phyloP scores from a whole-genome alignment of 2,797 vertebrate genomes.

The Echeneis naucrates region DNA sequence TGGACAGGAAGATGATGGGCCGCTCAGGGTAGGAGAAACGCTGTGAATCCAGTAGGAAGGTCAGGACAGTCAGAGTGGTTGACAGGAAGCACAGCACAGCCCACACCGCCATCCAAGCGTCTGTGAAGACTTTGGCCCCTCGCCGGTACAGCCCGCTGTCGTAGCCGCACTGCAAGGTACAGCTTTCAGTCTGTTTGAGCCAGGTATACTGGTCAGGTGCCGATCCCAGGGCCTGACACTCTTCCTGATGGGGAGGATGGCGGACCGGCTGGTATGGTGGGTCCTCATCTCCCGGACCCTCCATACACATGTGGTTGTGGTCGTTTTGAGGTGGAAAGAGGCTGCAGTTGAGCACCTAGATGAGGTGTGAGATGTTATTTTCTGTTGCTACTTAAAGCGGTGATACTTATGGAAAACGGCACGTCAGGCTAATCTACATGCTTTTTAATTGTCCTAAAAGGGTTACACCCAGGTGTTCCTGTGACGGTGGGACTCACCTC shows the following conservation, averaged over 20 bases:
- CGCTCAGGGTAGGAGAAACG: slow-evolving; percentile 98
- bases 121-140: slow-evolving; percentile 94
- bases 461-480: background rate
- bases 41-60: slow-evolving; percentile 96
- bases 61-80: slow-evolving; percentile 96
- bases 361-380: background rate
- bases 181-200: slow-evolving; percentile 93
- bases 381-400: background rate
- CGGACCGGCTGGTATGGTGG: slow-evolving; percentile 87
- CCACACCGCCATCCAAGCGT: slow-evolving; percentile 98
- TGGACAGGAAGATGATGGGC: slow-evolving; percentile 98
- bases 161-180: slow-evolving; percentile 95
- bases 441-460: background rate
- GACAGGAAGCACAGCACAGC: slow-evolving; percentile 97
- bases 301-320: slow-evolving; percentile 99
- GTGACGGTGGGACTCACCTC: slow-evolving; percentile 78
- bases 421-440: background rate
- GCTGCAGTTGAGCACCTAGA: slow-evolving; percentile 93
- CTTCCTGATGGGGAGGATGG: slow-evolving; percentile 91
- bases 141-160: slow-evolving; percentile 94
- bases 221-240: slow-evolving; percentile 90
- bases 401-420: background rate
- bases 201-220: slow-evolving; percentile 94
- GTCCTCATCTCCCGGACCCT: slow-evolving; percentile 96
- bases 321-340: slow-evolving; percentile 98